phyloP scores from a whole-genome alignment of 2,113 vertebrate species.

The Stegostoma tigrinum region DNA sequence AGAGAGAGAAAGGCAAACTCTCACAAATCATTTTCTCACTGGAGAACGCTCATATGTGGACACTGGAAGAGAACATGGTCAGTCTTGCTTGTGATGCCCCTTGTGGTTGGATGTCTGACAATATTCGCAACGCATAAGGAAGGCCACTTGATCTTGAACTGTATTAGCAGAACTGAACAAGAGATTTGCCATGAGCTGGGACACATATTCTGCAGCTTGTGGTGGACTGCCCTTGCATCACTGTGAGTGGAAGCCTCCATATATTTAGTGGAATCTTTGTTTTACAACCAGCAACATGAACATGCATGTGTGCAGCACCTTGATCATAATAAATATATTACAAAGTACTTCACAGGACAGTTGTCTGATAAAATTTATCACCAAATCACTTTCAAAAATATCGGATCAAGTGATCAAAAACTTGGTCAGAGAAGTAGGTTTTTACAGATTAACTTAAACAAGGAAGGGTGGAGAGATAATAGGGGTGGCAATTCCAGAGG shows the following conservation, averaged over 20 bases:
- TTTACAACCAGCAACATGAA: not conserved
- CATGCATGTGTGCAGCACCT: not conserved
- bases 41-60: not conserved
- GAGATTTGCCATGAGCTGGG: not conserved
- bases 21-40: not conserved
- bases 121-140: not conserved
- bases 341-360: not conserved
- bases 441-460: too few relatives aligned
- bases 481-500: not conserved
- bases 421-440: not conserved
- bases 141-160: not conserved
- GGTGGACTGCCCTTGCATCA: not conserved
- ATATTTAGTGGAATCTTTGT: not conserved
- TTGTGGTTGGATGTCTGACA: not conserved
- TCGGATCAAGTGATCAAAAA: not conserved
- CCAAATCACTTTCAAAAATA: not conserved
- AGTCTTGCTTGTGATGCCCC: not conserved
- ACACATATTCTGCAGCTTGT: not conserved
- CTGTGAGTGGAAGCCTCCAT: not conserved
- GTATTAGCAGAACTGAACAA: not conserved
- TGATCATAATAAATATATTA: not conserved
- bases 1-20: not conserved
- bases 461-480: not conserved
- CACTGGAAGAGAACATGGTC: not conserved
- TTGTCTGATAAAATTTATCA: not conserved